A percentile compares a stretch with the other conserved stretches of the same genome.
These are phyloP conservation scores for Stichodactyla helianthus DNA, from an alignment of 64 coral and sea anemone species.

Conservation along the genomic window DNA sequence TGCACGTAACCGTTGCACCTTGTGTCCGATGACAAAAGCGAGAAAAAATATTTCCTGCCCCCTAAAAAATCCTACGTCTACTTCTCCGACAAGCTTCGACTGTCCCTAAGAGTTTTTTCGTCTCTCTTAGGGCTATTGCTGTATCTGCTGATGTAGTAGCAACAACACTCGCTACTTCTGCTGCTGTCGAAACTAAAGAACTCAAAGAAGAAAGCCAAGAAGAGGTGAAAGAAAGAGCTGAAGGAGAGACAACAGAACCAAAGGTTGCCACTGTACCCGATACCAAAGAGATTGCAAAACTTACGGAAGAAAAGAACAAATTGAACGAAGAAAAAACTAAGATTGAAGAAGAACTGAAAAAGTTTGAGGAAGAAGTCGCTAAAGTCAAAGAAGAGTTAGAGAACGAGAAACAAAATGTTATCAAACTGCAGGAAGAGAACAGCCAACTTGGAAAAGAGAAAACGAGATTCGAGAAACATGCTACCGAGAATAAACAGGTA, in stretches of 20 bases:
- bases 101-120: background rate
- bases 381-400: conserved; percentile 55
- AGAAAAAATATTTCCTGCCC: too few relatives aligned
- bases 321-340: conserved; percentile 34
- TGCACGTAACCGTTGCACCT: too few relatives aligned
- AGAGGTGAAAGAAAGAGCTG: conserved; percentile 55
- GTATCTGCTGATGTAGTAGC: conserved; percentile 28
- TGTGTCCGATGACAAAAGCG: too few relatives aligned
- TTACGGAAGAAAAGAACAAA: conserved; percentile 44
- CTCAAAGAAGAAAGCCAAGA: conserved; percentile 56
- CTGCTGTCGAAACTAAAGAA: conserved; percentile 14
- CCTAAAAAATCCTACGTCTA: too few relatives aligned
- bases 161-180: conserved; percentile 28
- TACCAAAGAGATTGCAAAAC: conserved; percentile 51
- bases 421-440: conserved; percentile 51
- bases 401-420: conserved; percentile 52
- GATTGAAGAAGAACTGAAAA: conserved; percentile 56
- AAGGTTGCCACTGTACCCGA: conserved; percentile 34
- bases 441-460: conserved; percentile 81
- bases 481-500: conserved; percentile 80
- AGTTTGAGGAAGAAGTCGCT: conserved; percentile 35
- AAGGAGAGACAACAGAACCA: conserved; percentile 23
- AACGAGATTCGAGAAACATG: conserved; percentile 79
- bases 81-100: too few relatives aligned
- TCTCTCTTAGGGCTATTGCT: background rate